phyloP scores from a whole-genome alignment of 2,888 invertebrate species.

The Tetramorium bicarinatum region DNA sequence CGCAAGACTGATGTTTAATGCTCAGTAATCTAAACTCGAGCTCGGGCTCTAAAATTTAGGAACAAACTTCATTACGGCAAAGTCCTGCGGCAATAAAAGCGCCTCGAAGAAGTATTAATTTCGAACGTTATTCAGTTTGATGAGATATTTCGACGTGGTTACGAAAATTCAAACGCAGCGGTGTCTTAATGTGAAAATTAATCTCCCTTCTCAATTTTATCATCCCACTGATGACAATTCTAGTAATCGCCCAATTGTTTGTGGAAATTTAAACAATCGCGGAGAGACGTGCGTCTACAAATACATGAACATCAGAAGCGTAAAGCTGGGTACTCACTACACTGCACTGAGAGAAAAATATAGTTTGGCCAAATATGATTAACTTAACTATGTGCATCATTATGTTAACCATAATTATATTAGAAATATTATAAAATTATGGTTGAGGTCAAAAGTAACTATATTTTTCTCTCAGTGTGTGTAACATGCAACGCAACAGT shows the following conservation, averaged over 20 bases:
- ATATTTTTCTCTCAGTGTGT: too few relatives aligned
- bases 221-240: neutral
- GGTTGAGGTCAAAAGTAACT: too few relatives aligned
- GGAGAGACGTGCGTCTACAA: too few relatives aligned
- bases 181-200: neutral
- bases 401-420: too few relatives aligned
- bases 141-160: conserved; percentile 1
- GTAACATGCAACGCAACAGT: too few relatives aligned
- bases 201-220: neutral
- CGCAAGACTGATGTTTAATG: neutral
- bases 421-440: too few relatives aligned
- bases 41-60: neutral
- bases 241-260: neutral
- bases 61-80: neutral
- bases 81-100: neutral
- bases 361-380: too few relatives aligned
- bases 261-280: neutral
- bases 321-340: too few relatives aligned
- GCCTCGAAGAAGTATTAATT: neutral
- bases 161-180: neutral
- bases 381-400: too few relatives aligned
- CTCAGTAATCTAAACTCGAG: conserved; percentile 17
- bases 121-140: neutral
- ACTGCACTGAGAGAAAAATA: too few relatives aligned
- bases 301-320: too few relatives aligned